Base-by-base conservation (phyloP, 2,797 vertebrate genomes). In the Brachymystax lenok region DNA sequence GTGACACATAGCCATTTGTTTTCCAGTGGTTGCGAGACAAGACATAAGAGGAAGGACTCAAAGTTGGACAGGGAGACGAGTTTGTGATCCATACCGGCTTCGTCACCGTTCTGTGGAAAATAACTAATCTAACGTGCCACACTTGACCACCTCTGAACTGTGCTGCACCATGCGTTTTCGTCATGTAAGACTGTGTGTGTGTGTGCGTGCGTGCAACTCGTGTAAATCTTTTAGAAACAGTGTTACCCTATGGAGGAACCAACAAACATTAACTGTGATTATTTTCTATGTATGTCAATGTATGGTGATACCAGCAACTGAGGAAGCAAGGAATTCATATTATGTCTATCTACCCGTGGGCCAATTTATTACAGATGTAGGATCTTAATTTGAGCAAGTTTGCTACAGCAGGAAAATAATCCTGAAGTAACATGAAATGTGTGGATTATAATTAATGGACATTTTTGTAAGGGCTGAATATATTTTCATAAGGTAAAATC, bases 11-110 rank as follows among this genome's bases (percentile, higher is more conserved):
- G 66, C 50, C 4, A 46, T 64, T 3, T 10, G 12, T 78, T 79
- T 79, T 83, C 81, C 86, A 84, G 84, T 87, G 93, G 95, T 82
- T 89, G 82, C 79, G 96, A 96, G 91, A 94, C 91, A 90, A 94
- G 93, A 84, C 94, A 93, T 89, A 96, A 97, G 91, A 96, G 91
- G 90, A 95, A 96, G 90, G 95, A 96, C 90, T 94, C 96, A 89
- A 97, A 96, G 95, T 89, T 98, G 92, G 97, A 98, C 94, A 94
- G 96, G 88, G 97, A 98, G 93, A 98, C 97, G 78, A 98, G 97
- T 95, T 96, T 98, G 93, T 98, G 96, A 98, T 89, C 79, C 78
- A 24, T 85, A 77, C 91, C 88, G 95, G 93, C 91, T 92, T 88
- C 80, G 84, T 92, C 94, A 87, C 88, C 78, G 83, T 88, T 92